Base-by-base conservation (phyloP, 2,113 vertebrate species). In the Platysternon megacephalum region DNA sequence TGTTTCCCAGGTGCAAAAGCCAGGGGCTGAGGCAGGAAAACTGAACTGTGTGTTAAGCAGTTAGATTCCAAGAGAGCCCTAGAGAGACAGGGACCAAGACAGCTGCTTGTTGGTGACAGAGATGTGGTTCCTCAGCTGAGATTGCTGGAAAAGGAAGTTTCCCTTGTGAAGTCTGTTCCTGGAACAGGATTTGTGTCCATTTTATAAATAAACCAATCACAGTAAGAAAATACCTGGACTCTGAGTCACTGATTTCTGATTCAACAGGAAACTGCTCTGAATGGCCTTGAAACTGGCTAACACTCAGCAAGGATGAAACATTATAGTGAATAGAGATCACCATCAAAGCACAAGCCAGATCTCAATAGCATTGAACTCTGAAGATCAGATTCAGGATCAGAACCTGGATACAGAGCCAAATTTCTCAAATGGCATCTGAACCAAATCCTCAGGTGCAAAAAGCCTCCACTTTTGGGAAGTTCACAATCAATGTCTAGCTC, bases 31-130 rank as follows among this genome's bases (percentile, higher is more conserved):
- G 2, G n/a, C 21, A 14, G 16, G 84, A 88, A 91, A 94, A 48
- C 21, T 94, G 72, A 89, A 88, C 8, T 0, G 0, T 4, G 26
- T 58, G 72, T 79, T 72, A 53, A 10, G n/a, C 86, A 85, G 42
- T 53, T 55, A 76, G 6, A 76, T 11, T 5, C 5, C 4, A 2
- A 1, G 19, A 10, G 17, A 29, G 65, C 0, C 1, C 2, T 24
- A 6, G 12, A 89, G 35, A 53, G 42, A 87, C 9, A 92, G 32
- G 42, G 49, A 84, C 9, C 3, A 86, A 83, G 88, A 2, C 1
- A 46, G 28, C 12, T 79, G 11, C 81, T 44, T 2, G 52, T 17
- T 29, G 17, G 53, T 28, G 17, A 51, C 19, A 89, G 61, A 51
- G 79, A 1, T 2, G 53, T 46, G 32, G 53, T 5, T 53, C 3